Conservation (phyloP, 2,113 vertebrate genomes). For the Zootoca vivipara region DNA sequence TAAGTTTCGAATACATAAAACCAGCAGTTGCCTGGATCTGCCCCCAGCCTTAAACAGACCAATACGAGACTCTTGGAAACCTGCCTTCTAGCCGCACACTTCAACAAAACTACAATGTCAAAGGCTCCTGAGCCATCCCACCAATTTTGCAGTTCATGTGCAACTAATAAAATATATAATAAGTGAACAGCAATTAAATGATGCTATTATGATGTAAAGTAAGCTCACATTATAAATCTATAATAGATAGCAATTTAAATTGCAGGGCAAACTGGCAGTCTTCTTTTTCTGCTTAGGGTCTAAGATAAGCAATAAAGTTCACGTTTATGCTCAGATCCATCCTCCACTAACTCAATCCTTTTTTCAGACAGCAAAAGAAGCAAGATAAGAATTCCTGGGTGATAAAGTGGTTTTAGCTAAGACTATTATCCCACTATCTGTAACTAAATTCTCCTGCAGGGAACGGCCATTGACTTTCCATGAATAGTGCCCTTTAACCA, state of each 20-base stretch:
- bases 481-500: constrained; percentile 7
- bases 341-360: background rate
- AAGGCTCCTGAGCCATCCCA: background rate
- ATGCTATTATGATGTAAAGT: background rate
- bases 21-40: background rate
- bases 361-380: background rate
- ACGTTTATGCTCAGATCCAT: background rate
- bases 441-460: constrained; percentile 17
- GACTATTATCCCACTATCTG: constrained; percentile 20
- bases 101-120: background rate
- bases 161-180: background rate
- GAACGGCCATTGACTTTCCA: constrained; percentile 10
- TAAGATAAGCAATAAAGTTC: background rate
- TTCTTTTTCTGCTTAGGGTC: background rate
- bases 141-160: constrained; percentile 16
- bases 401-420: constrained; percentile 24
- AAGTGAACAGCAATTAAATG: background rate
- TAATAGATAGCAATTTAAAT: background rate
- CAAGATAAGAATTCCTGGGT: constrained; percentile 7
- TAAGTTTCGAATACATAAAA: background rate
- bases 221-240: background rate
- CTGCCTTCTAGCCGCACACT: background rate
- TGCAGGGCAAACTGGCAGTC: background rate
- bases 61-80: no score
- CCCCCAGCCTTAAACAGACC: background rate